These are phyloP conservation scores for Aphidoletes aphidimyza DNA, from an alignment of 2,888 invertebrate species.

Conservation along the genomic window DNA sequence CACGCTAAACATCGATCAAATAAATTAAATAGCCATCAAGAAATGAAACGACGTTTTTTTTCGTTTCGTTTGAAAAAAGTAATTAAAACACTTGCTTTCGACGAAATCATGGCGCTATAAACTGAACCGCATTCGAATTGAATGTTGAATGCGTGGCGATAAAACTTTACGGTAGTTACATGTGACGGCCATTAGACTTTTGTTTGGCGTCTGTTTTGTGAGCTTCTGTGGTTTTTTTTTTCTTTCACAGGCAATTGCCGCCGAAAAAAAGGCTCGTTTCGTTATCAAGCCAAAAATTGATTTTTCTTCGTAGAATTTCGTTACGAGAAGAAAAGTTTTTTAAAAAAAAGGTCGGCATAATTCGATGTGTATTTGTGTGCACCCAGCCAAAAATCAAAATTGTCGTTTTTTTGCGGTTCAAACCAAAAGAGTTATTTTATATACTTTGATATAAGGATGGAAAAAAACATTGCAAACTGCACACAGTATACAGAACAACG, in stretches of 20 bases:
- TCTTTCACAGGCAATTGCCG: neutral
- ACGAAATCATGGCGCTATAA: neutral
- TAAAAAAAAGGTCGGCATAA: neutral
- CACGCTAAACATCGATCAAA: neutral
- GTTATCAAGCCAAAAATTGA: slow-evolving; percentile 25
- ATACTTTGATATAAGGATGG: neutral
- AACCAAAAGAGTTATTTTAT: neutral
- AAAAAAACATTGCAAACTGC: neutral
- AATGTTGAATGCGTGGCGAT: slow-evolving; percentile 20
- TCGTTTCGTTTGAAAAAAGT: neutral
- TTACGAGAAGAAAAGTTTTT: neutral
- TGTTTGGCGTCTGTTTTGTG: neutral
- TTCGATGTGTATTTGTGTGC: neutral
- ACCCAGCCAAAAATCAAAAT: slow-evolving; percentile 24
- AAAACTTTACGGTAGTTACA: slow-evolving; percentile 32
- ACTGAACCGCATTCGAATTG: neutral
- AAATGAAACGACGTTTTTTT: neutral
- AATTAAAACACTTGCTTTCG: neutral
- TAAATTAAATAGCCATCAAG: neutral
- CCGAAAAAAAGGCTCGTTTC: neutral
- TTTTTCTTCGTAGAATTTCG: neutral
- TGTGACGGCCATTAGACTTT: slow-evolving; percentile 39
- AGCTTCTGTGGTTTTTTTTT: neutral
- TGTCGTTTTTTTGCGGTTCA: neutral
- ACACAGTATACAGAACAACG: neutral